These are phyloP conservation scores for Hippocampus barbouri DNA, from an alignment of 2,113 vertebrate genomes.

Conservation along the genomic window DNA sequence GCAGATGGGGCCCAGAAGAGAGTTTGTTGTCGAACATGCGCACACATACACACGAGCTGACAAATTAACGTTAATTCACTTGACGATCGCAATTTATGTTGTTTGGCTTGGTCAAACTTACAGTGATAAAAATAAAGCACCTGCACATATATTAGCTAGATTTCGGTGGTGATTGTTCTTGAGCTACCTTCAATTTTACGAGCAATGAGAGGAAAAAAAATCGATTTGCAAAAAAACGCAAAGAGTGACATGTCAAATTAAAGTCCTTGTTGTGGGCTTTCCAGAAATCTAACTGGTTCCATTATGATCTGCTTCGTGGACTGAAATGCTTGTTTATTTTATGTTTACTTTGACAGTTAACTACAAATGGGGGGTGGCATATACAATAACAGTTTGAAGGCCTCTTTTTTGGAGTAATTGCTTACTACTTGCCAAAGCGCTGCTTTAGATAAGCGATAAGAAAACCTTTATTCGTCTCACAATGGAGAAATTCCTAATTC, in stretches of 20 bases:
- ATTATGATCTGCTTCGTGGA: background rate
- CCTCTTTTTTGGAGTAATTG: no score
- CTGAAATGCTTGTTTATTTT: no score
- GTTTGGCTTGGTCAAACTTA: no score
- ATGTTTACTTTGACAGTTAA: no score
- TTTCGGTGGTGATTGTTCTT: background rate
- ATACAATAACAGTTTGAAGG: no score
- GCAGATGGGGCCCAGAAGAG: conserved; percentile 46
- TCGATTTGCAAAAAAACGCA: background rate
- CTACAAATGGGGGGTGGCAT: no score
- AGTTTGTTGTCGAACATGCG: conserved; percentile 1
- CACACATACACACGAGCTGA: background rate
- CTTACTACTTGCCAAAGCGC: no score
- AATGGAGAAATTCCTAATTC: no score
- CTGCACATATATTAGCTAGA: background rate
- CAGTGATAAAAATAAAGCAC: background rate
- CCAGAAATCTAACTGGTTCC: background rate
- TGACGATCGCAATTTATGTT: background rate
- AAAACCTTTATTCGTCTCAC: no score
- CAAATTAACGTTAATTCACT: background rate
- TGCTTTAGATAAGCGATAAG: no score
- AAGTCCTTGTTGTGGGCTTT: background rate
- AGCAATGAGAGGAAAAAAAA: background rate
- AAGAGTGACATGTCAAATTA: background rate
- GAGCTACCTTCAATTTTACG: no score